Evolutionary conservation across 2,888 invertebrate species (phyloP).

Genomic region (Pristionchus fissidentatus): DNA sequence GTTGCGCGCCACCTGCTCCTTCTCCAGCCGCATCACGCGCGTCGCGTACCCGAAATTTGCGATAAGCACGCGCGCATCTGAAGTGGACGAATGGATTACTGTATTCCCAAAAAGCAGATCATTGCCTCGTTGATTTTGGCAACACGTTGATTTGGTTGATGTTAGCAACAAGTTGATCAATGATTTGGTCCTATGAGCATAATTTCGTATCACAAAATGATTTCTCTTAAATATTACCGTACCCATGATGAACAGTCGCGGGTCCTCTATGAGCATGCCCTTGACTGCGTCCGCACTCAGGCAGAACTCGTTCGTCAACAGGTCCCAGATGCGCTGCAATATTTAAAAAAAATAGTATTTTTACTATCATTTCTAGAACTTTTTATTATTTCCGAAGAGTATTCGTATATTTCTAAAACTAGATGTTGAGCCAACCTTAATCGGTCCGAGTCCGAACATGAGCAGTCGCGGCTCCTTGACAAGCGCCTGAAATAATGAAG

Average conservation of each 20-base stretch:
- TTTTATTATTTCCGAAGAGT: not conserved
- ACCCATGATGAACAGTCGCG: conserved; percentile 86
- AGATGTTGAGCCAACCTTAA: conserved; percentile 55
- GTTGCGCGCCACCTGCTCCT: not conserved
- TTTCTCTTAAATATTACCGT: not conserved
- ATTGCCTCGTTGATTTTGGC: not conserved
- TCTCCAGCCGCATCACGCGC: conserved; percentile 28
- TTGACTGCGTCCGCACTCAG: conserved; percentile 78
- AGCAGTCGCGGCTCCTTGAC: conserved; percentile 71
- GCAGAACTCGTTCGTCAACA: conserved; percentile 60
- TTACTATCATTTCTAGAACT: not conserved
- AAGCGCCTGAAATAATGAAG: conserved; percentile 51
- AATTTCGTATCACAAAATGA: not conserved
- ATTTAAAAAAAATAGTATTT: conserved; percentile 2
- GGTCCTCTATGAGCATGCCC: conserved; percentile 83
- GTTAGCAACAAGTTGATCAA: too few species aligned
- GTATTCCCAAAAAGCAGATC: not conserved
- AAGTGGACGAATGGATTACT: not conserved
- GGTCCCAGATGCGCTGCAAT: conserved; percentile 59
- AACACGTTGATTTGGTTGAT: too few species aligned
- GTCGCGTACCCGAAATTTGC: conserved; percentile 37
- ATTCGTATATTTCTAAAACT: too few species aligned
- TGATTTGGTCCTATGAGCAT: too few species aligned
- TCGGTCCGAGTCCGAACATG: conserved; percentile 71
- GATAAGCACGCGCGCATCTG: conserved; percentile 39